Percentiles rank a stretch among this genome's conserved stretches.
Evolutionary conservation across 2,797 vertebrate species (phyloP).

Genomic region (Poecilia gillii): DNA sequence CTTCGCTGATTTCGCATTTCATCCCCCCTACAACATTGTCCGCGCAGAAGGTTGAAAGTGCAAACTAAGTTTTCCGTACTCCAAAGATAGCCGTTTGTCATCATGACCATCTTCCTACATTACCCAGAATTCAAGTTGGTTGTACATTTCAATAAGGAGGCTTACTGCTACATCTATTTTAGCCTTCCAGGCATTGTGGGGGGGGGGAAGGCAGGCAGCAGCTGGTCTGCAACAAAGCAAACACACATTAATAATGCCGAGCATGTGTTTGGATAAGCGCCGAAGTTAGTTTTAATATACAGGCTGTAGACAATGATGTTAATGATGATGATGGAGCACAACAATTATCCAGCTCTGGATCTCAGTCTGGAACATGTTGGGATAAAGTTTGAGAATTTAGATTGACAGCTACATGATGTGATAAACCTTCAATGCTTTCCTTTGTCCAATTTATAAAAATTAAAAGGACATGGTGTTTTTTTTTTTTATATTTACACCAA

Average conservation of each 20-base stretch:
- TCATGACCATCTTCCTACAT: not conserved
- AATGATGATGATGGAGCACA: not conserved
- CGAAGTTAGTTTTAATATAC: not conserved
- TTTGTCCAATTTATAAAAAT: not conserved
- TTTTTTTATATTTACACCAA: not conserved
- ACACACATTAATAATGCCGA: conserved; percentile 10
- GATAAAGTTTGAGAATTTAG: not conserved
- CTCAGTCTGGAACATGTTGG: not conserved
- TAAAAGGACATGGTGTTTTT: not conserved
- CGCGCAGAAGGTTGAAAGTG: not conserved
- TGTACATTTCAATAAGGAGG: not conserved
- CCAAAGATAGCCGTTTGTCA: not conserved
- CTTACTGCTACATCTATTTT: not conserved
- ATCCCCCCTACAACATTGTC: not conserved
- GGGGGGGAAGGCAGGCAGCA: not conserved
- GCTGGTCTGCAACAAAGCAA: conserved; percentile 19
- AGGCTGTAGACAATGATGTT: not conserved
- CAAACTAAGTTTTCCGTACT: not conserved
- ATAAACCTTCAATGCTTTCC: not conserved
- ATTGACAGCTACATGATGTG: not conserved
- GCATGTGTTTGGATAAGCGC: conserved; percentile 9
- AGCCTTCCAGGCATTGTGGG: not conserved
- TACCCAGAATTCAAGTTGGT: not conserved
- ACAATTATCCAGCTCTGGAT: not conserved
- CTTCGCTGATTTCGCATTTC: not conserved